Base-by-base conservation (phyloP, 2,113 vertebrate species). In the Pseudopipra pipra region DNA sequence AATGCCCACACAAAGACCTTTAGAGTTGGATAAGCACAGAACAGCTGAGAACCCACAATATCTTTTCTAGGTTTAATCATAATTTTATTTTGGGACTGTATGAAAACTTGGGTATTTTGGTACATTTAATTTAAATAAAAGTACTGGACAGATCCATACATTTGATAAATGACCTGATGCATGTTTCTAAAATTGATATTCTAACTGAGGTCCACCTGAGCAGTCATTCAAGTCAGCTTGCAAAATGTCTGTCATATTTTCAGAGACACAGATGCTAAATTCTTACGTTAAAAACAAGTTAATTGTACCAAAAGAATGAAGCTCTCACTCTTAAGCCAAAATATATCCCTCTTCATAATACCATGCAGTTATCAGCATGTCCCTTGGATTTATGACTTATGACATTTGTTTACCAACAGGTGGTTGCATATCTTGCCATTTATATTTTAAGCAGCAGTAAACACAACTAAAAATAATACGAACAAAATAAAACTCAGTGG, bases 391-490 rank as follows among this genome's bases (percentile, higher is more conserved):
- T 94, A 96, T 95, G 89, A 94, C 89, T 96, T 94, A 93, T 41
- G 88, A 88, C 80, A 84, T 89, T 46, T 43, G 47, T 94, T 95
- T 94, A 87, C 93, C 81, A 90, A 94, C 90, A 94, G 66, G 78
- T 62, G 87, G 76, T 87, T 91, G 85, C 6, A 20, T 54, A 72
- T 90, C 92, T 79, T 95, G 93, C 85, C 90, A 67, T 68, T 82
- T 91, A 84, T 91, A 97, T 95, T 95, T 94, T 88, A 95, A 93
- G 95, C 72, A 95, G 84, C 91, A 96, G 95, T 96, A 94, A 95
- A 88, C 95, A 94, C 85, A 91, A 94, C 94, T 94, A 94, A 96
- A 96, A 96, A 93, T 96, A 95, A 96, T 47, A 30, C 44, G 68
- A 79, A 77, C 78, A 72, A 87, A 95, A 79, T 41, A 58, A 86